Evolutionary conservation across 2,888 invertebrate species (phyloP).

Genomic region (Hemaris fuciformis): DNA sequence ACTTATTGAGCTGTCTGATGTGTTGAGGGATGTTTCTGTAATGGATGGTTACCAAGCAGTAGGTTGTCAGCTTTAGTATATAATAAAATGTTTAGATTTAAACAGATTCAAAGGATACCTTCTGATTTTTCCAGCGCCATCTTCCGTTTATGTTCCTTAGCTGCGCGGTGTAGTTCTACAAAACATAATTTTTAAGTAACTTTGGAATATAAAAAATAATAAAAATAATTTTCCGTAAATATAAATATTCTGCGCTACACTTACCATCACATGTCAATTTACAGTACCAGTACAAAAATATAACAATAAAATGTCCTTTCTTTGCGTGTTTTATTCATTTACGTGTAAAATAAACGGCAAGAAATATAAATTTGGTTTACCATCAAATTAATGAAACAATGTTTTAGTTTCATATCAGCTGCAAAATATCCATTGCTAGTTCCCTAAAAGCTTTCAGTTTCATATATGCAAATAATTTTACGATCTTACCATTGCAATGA

Average conservation of each 20-base stretch:
- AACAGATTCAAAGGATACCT: not conserved
- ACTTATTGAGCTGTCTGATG: not conserved
- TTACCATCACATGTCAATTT: too few relatives aligned
- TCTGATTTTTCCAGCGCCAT: not conserved
- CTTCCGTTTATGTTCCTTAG: not conserved
- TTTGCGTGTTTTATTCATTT: too few relatives aligned
- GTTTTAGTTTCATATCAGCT: too few relatives aligned
- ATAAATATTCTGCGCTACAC: too few relatives aligned
- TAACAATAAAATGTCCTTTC: too few relatives aligned
- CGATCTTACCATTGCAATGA: conserved; percentile 8
- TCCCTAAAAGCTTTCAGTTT: not conserved
- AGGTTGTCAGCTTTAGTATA: too few relatives aligned
- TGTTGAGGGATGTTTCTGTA: conserved; percentile 1
- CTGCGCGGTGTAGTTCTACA: not conserved
- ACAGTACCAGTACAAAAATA: too few relatives aligned
- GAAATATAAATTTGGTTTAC: too few relatives aligned
- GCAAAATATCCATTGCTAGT: too few relatives aligned
- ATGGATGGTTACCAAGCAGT: too few relatives aligned
- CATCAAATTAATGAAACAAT: too few relatives aligned
- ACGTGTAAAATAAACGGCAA: too few relatives aligned
- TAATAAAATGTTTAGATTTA: not conserved
- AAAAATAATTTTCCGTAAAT: not conserved
- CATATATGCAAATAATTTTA: not conserved
- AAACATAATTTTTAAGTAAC: not conserved
- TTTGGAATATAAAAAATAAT: not conserved